phyloP scores from a whole-genome alignment of 2,113 vertebrate species.

The Ciconia boyciana region DNA sequence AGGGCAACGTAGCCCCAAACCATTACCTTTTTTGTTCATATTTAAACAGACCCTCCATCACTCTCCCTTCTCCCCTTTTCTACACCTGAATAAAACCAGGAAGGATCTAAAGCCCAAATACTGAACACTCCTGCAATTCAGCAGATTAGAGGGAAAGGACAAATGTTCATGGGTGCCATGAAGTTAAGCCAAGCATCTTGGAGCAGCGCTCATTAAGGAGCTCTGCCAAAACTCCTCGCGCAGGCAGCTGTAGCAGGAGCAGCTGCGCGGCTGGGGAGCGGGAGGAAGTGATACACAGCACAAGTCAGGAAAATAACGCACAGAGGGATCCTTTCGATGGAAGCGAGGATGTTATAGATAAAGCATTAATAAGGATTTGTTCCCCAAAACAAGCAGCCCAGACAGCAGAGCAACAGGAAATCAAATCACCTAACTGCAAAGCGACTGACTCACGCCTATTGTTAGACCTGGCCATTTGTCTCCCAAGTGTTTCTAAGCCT shows the following conservation, averaged over 20 bases:
- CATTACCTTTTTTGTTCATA: neutral
- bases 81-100: neutral
- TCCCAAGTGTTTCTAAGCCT: neutral
- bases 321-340: conserved; percentile 20
- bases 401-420: conserved; percentile 31
- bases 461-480: conserved; percentile 1
- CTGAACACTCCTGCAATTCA: neutral
- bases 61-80: neutral
- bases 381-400: conserved; percentile 17
- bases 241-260: conserved; percentile 47
- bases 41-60: neutral
- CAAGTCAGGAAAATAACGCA: conserved; percentile 32
- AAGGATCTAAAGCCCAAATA: conserved; percentile 5
- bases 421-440: conserved; percentile 2
- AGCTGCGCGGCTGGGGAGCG: conserved; percentile 30
- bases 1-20: conserved; percentile 1
- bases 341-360: conserved; percentile 22
- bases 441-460: conserved; percentile 28
- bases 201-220: neutral
- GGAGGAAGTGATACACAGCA: conserved; percentile 1
- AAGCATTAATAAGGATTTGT: neutral
- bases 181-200: conserved; percentile 11
- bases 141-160: conserved; percentile 48
- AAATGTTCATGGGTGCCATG: conserved; percentile 21
- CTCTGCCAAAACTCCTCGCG: neutral